phyloP scores from a whole-genome alignment of 2,797 vertebrate genomes.

The Falco rusticolus region DNA sequence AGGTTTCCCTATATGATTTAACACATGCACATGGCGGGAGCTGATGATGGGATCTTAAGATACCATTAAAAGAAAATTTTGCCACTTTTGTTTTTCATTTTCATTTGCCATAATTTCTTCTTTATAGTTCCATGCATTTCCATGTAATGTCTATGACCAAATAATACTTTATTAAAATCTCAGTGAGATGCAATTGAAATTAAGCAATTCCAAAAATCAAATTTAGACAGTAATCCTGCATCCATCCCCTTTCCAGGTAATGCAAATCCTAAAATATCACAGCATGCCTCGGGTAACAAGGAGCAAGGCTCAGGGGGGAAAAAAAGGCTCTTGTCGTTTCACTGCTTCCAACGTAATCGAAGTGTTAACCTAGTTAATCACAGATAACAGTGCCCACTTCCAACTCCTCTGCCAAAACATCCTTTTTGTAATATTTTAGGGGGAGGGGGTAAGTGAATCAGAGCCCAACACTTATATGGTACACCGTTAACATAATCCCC shows the following conservation, averaged over 20 bases:
- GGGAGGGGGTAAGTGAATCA: background rate
- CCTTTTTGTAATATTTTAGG: background rate
- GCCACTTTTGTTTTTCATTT: constrained; percentile 71
- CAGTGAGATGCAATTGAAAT: background rate
- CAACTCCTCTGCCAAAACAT: background rate
- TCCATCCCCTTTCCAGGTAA: background rate
- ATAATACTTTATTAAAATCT: constrained; percentile 54
- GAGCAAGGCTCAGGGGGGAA: background rate
- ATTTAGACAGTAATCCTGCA: background rate
- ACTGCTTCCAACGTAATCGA: background rate
- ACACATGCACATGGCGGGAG: constrained; percentile 63
- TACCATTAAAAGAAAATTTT: constrained; percentile 70
- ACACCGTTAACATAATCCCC: accelerated
- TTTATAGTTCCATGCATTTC: constrained; percentile 25
- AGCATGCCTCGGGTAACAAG: background rate
- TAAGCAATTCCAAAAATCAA: background rate
- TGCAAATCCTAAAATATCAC: background rate
- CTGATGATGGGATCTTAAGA: constrained; percentile 66
- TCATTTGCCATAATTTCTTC: constrained; percentile 54
- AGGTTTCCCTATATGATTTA: constrained; percentile 75
- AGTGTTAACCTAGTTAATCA: background rate
- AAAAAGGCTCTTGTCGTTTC: background rate
- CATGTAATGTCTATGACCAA: constrained; percentile 2
- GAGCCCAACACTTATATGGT: background rate
- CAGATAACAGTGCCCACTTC: accelerated